Percentiles rank a stretch among this genome's conserved stretches.
Conservation (phyloP, 1,140 invertebrate genomes). For the Holotrichia oblita region DNA sequence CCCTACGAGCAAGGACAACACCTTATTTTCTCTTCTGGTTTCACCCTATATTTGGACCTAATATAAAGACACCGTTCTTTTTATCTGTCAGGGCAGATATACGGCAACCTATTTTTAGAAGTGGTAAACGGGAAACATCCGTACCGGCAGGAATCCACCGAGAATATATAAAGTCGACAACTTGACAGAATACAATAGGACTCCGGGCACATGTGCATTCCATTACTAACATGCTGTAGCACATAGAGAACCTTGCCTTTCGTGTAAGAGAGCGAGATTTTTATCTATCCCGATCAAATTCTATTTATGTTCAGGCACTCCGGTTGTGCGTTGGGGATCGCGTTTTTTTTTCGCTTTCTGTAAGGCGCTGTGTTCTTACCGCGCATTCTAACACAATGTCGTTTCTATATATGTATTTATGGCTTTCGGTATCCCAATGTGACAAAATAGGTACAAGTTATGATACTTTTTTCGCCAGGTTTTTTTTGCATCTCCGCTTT, state of each 20-base stretch:
- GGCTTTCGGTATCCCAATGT: background rate
- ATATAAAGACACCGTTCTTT: background rate
- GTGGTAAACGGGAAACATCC: background rate
- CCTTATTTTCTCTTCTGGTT: no score
- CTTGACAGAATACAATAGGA: slow-evolving; percentile 7
- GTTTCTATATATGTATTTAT: slow-evolving; percentile 18
- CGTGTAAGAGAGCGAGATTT: background rate
- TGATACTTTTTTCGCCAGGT: background rate
- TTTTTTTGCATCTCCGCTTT: background rate
- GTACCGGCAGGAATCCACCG: background rate
- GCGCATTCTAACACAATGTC: background rate
- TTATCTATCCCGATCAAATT: slow-evolving; percentile 17
- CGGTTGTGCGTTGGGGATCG: slow-evolving; percentile 14
- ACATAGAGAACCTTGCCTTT: background rate
- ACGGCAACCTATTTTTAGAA: background rate
- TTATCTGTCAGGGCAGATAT: slow-evolving; percentile 1
- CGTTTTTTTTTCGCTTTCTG: background rate
- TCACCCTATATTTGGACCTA: background rate
- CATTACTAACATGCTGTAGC: background rate
- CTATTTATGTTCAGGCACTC: slow-evolving; percentile 15
- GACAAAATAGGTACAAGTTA: background rate
- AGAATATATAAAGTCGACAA: slow-evolving; percentile 8
- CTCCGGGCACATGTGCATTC: slow-evolving; percentile 10
- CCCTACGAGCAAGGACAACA: no score
- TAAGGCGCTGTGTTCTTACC: no score